phyloP scores from a whole-genome alignment of 2,888 invertebrate species.

The Trichacis sp. region DNA sequence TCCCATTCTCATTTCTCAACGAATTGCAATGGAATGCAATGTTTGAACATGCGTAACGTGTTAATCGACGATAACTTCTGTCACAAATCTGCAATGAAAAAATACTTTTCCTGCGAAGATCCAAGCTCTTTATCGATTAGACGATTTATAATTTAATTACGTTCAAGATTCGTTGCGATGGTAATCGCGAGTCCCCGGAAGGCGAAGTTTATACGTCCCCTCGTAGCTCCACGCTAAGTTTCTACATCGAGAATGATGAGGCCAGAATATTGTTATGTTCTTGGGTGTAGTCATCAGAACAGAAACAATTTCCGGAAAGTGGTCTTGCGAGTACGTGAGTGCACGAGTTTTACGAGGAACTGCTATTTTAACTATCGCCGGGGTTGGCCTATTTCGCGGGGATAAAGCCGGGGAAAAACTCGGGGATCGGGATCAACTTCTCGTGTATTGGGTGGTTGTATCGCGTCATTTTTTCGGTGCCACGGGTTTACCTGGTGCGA shows the following conservation, averaged over 20 bases:
- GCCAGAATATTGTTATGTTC: conserved; percentile 15
- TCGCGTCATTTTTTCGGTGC: conserved; percentile 33
- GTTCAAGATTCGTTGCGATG: neutral
- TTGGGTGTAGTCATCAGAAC: conserved; percentile 7
- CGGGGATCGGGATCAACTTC: conserved; percentile 37
- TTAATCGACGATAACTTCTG: too few species aligned
- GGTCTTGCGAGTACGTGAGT: conserved; percentile 9
- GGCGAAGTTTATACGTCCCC: neutral
- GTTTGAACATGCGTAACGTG: too few species aligned
- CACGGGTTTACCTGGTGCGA: conserved; percentile 15
- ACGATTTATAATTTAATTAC: neutral
- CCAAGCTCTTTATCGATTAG: too few species aligned
- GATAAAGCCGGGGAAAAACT: conserved; percentile 43
- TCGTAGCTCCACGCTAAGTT: neutral
- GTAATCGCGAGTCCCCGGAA: neutral
- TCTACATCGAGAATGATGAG: conserved; percentile 5
- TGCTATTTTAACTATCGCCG: conserved; percentile 20
- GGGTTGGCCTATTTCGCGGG: conserved; percentile 42
- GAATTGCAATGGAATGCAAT: too few species aligned
- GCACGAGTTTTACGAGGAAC: conserved; percentile 21
- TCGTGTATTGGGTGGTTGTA: conserved; percentile 32
- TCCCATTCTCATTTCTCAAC: too few species aligned
- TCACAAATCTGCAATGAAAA: too few species aligned
- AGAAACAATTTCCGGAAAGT: conserved; percentile 17
- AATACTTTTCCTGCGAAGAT: too few species aligned